phyloP scores from a whole-genome alignment of 2,113 vertebrate species.

The Anhinga rufa region DNA sequence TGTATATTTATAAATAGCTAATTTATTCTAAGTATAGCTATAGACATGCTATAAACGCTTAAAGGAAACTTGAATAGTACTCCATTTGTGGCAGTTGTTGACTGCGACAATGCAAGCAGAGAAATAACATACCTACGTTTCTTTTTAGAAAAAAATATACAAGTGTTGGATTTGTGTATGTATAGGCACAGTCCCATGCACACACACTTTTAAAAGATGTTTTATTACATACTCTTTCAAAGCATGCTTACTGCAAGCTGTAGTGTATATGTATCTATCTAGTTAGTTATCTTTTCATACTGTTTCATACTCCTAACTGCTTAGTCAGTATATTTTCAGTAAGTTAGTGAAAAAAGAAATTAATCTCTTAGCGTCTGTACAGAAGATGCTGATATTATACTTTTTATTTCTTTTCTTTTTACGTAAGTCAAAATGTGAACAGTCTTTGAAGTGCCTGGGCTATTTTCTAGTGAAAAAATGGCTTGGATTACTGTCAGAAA shows the following conservation, averaged over 20 bases:
- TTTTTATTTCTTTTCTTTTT: background rate
- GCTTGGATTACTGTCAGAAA: constrained; percentile 26
- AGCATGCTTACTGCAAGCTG: background rate
- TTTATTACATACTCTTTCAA: background rate
- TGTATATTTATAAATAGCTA: background rate
- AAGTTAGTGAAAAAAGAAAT: background rate
- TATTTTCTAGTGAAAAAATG: constrained; percentile 7
- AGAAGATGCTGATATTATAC: background rate
- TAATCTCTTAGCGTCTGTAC: background rate
- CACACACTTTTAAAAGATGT: background rate
- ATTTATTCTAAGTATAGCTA: background rate
- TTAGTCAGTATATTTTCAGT: background rate
- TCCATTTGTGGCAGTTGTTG: background rate
- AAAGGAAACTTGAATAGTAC: background rate
- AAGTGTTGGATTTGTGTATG: background rate
- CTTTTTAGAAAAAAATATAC: background rate
- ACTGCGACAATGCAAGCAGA: background rate
- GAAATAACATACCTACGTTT: background rate
- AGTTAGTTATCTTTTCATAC: background rate
- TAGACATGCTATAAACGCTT: background rate
- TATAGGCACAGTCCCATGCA: background rate
- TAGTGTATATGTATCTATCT: background rate
- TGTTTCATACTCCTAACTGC: background rate
- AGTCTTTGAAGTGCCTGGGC: background rate
- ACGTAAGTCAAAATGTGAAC: background rate